Percentiles rank a stretch among this genome's conserved stretches.
These are phyloP conservation scores for Gallinago media DNA, from an alignment of 2,113 vertebrate species.

Conservation along the genomic window DNA sequence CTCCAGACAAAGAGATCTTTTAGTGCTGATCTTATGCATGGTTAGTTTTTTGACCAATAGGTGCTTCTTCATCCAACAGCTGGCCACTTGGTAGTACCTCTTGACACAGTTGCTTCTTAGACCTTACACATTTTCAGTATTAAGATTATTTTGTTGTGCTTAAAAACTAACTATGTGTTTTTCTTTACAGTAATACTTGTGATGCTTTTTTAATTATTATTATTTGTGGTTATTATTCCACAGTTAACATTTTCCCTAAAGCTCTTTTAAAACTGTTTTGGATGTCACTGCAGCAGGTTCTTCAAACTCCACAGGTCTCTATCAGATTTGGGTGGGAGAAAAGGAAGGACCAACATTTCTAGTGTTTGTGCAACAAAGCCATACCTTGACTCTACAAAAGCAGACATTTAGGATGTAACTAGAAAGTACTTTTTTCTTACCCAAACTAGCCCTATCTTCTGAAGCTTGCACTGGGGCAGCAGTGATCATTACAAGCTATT, in stretches of 20 bases:
- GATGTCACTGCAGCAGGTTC: neutral
- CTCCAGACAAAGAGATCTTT: neutral
- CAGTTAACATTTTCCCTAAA: neutral
- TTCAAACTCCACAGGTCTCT: neutral
- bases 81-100: neutral
- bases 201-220: neutral
- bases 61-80: neutral
- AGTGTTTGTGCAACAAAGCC: neutral
- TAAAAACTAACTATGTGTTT: neutral
- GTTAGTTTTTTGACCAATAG: neutral
- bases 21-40: neutral
- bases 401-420: neutral
- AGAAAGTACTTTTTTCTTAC: neutral
- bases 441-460: neutral
- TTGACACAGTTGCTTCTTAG: neutral
- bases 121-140: neutral
- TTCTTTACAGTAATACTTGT: neutral
- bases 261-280: neutral
- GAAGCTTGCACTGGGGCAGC: neutral
- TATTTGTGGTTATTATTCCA: neutral
- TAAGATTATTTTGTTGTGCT: neutral
- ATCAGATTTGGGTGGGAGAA: accelerated
- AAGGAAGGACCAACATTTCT: neutral
- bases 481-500: neutral
- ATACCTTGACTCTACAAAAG: neutral